phyloP scores from a whole-genome alignment of 2,888 invertebrate genomes.

The Heteropelma amictum region DNA sequence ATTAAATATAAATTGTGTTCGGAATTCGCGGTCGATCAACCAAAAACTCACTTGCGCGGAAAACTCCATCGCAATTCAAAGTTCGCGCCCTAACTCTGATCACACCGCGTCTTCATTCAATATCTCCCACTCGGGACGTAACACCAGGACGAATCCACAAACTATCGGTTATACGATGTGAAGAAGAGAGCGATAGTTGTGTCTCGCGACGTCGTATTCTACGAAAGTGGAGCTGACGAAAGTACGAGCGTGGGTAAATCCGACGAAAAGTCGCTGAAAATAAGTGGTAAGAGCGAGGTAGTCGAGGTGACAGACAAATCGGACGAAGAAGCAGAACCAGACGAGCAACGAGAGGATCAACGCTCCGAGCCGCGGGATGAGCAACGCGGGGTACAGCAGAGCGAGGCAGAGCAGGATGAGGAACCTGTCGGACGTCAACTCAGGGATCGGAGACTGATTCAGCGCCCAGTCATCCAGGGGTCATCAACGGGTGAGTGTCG shows the following conservation, averaged over 20 bases:
- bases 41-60: no score
- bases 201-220: conserved; percentile 40
- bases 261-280: background rate
- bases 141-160: conserved; percentile 33
- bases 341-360: background rate
- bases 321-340: background rate
- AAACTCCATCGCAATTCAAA: no score
- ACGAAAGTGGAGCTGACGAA: background rate
- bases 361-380: no score
- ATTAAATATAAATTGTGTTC: no score
- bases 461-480: conserved; percentile 4
- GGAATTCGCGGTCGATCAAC: no score
- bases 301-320: background rate
- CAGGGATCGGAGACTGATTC: conserved; percentile 2
- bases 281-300: background rate
- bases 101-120: no score
- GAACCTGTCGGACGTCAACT: conserved; percentile 15
- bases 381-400: background rate
- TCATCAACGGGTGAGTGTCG: conserved; percentile 21
- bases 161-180: conserved; percentile 45
- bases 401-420: background rate
- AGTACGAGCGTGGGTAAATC: background rate
- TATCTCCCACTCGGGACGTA: no score
- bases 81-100: no score
- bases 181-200: background rate